Conservation (phyloP, 2,113 vertebrate species). For the Pteruthius melanotis region DNA sequence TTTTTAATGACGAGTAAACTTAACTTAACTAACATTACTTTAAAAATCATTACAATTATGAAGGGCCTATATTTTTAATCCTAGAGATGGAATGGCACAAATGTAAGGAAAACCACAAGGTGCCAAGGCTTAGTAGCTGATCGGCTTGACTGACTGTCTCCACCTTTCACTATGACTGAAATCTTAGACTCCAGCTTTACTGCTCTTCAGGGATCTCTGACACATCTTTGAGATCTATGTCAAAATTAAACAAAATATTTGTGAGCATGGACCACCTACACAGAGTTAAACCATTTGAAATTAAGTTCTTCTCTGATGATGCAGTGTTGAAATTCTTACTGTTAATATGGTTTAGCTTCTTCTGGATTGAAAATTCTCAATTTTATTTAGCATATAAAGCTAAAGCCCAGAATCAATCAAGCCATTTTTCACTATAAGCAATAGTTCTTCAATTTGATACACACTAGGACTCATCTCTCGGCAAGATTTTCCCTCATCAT, state of each 20-base stretch:
- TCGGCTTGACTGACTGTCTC: not conserved
- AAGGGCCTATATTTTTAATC: not conserved
- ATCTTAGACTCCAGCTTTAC: not conserved
- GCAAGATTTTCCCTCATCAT: not conserved
- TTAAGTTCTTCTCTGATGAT: not conserved
- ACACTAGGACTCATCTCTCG: not conserved
- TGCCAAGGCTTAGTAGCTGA: not conserved
- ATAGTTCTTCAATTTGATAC: slow-evolving; percentile 41
- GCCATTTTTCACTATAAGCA: slow-evolving; percentile 41
- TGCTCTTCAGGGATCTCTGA: not conserved
- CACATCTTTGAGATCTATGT: not conserved
- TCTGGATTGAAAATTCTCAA: slow-evolving; percentile 14
- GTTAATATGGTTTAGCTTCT: slow-evolving; percentile 10
- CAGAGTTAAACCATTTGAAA: slow-evolving; percentile 31
- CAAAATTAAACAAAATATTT: slow-evolving; percentile 27
- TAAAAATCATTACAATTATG: not conserved
- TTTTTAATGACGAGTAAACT: not conserved
- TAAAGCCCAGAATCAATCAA: slow-evolving; percentile 13
- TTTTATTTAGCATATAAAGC: not conserved
- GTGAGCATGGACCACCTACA: slow-evolving; percentile 33
- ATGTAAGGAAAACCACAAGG: not conserved
- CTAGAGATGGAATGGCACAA: not conserved
- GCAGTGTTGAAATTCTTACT: slow-evolving; percentile 17
- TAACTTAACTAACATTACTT: too few relatives aligned
- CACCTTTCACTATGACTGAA: not conserved